phyloP scores from a whole-genome alignment of 2,113 vertebrate species.

The Rhadina sibilatrix region DNA sequence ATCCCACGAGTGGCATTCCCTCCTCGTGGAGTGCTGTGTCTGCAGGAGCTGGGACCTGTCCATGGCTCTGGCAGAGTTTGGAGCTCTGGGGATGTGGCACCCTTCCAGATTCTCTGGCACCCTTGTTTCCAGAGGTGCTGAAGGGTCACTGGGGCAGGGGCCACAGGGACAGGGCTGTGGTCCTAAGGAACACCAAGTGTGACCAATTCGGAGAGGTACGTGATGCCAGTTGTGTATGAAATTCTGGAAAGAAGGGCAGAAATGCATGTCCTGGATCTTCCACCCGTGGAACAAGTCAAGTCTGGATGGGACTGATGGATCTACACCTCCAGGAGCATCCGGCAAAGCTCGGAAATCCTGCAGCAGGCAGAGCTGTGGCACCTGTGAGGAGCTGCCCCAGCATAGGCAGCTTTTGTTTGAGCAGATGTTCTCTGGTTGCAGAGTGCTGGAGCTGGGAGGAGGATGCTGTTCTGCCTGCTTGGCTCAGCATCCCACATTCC shows the following conservation, averaged over 20 bases:
- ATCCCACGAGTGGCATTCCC: rapidly evolving
- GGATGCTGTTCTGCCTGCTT: not conserved
- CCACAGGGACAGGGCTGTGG: not conserved
- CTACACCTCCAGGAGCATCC: not conserved
- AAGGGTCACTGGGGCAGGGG: not conserved
- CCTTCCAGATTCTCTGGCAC: rapidly evolving
- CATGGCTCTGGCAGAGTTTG: not conserved
- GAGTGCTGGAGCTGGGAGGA: not conserved
- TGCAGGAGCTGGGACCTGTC: not conserved
- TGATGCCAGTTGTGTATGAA: not conserved
- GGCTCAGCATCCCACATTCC: slow-evolving; percentile 1
- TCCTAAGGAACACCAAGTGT: not conserved
- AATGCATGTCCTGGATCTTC: not conserved
- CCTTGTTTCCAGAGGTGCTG: not conserved
- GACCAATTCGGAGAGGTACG: not conserved
- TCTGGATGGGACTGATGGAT: not conserved
- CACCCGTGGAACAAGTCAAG: rapidly evolving
- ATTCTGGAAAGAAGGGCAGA: not conserved
- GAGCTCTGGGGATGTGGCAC: not conserved
- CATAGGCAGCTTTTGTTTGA: not conserved
- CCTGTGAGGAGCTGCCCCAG: not conserved
- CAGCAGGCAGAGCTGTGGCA: not conserved
- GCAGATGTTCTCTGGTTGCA: not conserved
- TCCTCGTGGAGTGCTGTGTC: rapidly evolving
- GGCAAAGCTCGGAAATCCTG: not conserved